Base-by-base conservation (phyloP, 1,140 invertebrate genomes). In the Cardiocondyla obscurior region DNA sequence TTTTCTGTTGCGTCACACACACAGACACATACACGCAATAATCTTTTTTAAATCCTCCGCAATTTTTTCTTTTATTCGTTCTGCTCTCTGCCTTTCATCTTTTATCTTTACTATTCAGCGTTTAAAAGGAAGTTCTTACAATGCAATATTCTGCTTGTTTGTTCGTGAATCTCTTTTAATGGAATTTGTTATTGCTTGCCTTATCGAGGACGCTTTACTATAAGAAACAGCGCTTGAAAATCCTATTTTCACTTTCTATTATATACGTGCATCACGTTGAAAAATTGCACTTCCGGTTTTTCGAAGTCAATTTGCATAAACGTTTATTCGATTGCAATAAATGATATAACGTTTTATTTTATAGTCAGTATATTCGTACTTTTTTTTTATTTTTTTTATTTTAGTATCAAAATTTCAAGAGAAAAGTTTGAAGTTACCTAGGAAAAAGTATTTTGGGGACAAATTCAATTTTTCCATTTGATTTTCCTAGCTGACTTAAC, bases 111-210 rank as follows among this genome's bases (percentile, higher is more conserved):
- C 49, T 60, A 70, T 81, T 46, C 55, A 60, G 25, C 7, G 62
- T 79, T 46, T 42, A 51, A 67, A 77, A 67, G 74, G 14, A 53
- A 67, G 46, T 33, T 77, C 44, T 42, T 42, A 53, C 30, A 55
- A 57, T 53, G 57, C 73, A 77, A 79, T 79, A 79, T 79, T 53
- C 62, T 49, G 8, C 22, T 77, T 79, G 46, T 79, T 77, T 77
- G 44, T 77, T 67, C 22, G 44, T 16, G 74, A 33, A 79, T 79
- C 33, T 53, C 46, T 69, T 55, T 79, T 79, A 79, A 79, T 67
- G 62, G 74, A 79, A 79, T 79, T 79, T 79, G 33, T 67, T 67
- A 69, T 79, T 79, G 46, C 33, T 22, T 58, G 39, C n/a, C 12
- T 79, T 69, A 67, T 46, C 67, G 60, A 36, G 39, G 44, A 64